These are phyloP conservation scores for Virgularia gustaviana DNA, from an alignment of 92 coral and sea anemone species.

Conservation along the genomic window DNA sequence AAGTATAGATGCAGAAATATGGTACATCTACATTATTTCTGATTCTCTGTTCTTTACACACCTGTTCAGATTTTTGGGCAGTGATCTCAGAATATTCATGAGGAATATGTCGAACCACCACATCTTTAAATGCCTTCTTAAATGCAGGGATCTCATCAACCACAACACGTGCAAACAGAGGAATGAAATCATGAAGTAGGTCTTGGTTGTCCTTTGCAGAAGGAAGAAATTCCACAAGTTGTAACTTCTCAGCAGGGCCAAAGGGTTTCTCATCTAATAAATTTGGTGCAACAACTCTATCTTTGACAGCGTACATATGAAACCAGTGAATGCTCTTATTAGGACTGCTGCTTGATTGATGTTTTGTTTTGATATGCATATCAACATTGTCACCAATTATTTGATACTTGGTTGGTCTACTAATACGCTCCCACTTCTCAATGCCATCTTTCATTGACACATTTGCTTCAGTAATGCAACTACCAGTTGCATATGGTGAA, in stretches of 20 bases:
- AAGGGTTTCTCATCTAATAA: conserved; percentile 40
- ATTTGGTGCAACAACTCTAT: conserved; percentile 33
- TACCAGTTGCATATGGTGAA: background rate
- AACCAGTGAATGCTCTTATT: conserved; percentile 74
- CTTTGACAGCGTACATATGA: conserved; percentile 56
- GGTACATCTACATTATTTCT: no score
- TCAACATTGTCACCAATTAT: conserved; percentile 63
- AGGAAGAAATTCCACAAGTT: conserved; percentile 55
- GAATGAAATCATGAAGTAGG: conserved; percentile 59
- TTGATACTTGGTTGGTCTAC: conserved; percentile 48
- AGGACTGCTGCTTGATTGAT: conserved; percentile 51
- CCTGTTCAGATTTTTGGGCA: conserved; percentile 54
- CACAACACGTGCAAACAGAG: conserved; percentile 49
- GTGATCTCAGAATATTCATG: conserved; percentile 53
- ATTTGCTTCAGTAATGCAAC: background rate
- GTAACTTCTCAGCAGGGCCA: conserved; percentile 38
- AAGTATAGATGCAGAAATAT: no score
- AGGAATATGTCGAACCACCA: conserved; percentile 55
- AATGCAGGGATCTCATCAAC: conserved; percentile 52
- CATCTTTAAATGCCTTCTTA: conserved; percentile 39
- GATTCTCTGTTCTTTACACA: no score
- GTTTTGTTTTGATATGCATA: conserved; percentile 52
- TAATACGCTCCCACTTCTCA: background rate
- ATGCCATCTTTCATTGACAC: background rate
- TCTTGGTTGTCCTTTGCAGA: conserved; percentile 53